These are phyloP conservation scores for Caenorhabditis sp. DNA, from an alignment of 2,888 invertebrate species.

Conservation along the genomic window DNA sequence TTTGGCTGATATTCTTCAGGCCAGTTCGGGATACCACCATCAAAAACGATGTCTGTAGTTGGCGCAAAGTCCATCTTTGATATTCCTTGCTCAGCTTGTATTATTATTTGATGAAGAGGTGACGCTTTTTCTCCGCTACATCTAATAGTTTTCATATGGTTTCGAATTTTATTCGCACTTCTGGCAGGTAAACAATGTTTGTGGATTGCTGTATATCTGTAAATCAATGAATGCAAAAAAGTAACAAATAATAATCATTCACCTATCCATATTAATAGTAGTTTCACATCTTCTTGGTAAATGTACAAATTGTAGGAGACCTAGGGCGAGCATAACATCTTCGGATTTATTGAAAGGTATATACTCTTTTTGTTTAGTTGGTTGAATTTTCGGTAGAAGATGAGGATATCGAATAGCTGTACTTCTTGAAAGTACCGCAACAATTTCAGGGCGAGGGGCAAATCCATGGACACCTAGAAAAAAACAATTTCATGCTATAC, in stretches of 20 bases:
- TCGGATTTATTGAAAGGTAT: slow-evolving; percentile 16
- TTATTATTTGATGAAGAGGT: slow-evolving; percentile 26
- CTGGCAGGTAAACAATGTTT: slow-evolving; percentile 24
- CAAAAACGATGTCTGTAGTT: neutral
- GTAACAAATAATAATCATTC: neutral
- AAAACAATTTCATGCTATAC: neutral
- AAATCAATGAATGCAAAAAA: neutral
- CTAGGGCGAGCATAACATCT: slow-evolving; percentile 25
- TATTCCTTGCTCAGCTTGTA: slow-evolving; percentile 27
- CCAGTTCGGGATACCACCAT: slow-evolving; percentile 15
- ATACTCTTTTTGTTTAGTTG: neutral
- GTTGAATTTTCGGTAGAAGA: slow-evolving; percentile 21
- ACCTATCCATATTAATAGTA: neutral
- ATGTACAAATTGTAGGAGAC: slow-evolving; percentile 29
- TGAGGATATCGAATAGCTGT: slow-evolving; percentile 24
- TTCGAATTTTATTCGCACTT: slow-evolving; percentile 12
- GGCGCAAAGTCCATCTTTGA: slow-evolving; percentile 8
- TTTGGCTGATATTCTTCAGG: slow-evolving; percentile 16
- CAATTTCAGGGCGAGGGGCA: slow-evolving; percentile 25
- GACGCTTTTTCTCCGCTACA: neutral
- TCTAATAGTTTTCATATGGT: slow-evolving; percentile 28
- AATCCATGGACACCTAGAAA: slow-evolving; percentile 2
- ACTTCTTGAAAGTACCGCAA: slow-evolving; percentile 14
- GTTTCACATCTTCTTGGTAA: slow-evolving; percentile 16
- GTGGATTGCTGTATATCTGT: slow-evolving; percentile 24